phyloP scores from a whole-genome alignment of 1,140 invertebrate genomes.

The Aphelenchoides fujianensis region DNA sequence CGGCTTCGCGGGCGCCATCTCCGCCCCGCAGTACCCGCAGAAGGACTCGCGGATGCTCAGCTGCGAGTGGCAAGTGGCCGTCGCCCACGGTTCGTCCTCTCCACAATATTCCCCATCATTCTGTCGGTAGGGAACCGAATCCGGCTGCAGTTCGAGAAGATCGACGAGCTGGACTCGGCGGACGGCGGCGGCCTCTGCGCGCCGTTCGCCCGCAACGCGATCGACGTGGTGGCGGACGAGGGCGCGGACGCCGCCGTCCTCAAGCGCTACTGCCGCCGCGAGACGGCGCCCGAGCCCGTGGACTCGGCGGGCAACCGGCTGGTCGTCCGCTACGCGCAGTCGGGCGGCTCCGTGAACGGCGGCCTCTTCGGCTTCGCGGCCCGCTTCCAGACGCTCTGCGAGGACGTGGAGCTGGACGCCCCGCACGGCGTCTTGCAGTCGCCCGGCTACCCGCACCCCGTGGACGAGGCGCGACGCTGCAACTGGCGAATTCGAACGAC shows the following conservation, averaged over 20 bases:
- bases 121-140: slow-evolving; percentile 48
- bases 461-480: slow-evolving; percentile 32
- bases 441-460: slow-evolving; percentile 49
- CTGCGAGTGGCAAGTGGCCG: slow-evolving; percentile 56
- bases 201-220: slow-evolving; percentile 49
- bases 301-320: slow-evolving; percentile 47
- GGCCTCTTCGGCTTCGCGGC: slow-evolving; percentile 56
- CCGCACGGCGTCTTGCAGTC: slow-evolving; percentile 47
- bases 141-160: slow-evolving; percentile 37
- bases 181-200: slow-evolving; percentile 52
- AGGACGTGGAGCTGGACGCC: slow-evolving; percentile 37
- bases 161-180: slow-evolving; percentile 52
- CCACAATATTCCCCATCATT: slow-evolving; percentile 6
- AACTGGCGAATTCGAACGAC: slow-evolving; percentile 51
- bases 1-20: slow-evolving; percentile 50
- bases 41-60: slow-evolving; percentile 48
- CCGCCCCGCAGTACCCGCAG: slow-evolving; percentile 57
- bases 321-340: slow-evolving; percentile 49
- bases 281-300: slow-evolving; percentile 40
- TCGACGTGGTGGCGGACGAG: slow-evolving; percentile 46
- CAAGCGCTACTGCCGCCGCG: slow-evolving; percentile 45
- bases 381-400: slow-evolving; percentile 55
- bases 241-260: slow-evolving; percentile 25
- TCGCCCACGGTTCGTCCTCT: slow-evolving; percentile 37
- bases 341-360: slow-evolving; percentile 49